Conservation (phyloP, 2,113 vertebrate species). For the Leptosomus discolor region DNA sequence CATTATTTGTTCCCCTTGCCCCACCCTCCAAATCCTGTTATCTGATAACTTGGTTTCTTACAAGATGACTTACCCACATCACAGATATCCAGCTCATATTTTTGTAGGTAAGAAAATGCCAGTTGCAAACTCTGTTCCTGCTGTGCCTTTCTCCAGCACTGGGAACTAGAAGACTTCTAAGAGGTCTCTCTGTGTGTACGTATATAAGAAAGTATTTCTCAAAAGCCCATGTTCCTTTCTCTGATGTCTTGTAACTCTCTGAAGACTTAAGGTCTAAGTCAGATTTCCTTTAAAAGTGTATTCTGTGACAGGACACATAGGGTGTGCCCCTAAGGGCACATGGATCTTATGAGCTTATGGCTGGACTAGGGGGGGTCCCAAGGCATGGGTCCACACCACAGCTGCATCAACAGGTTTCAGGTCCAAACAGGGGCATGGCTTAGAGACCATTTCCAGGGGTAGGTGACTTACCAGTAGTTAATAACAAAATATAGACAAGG, state of each 20-base stretch:
- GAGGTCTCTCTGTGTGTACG: background rate
- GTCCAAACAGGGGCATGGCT: background rate
- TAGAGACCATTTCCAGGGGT: background rate
- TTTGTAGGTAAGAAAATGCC: background rate
- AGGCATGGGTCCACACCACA: background rate
- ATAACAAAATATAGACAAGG: background rate
- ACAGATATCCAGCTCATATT: background rate
- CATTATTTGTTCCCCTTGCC: background rate
- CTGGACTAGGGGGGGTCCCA: background rate
- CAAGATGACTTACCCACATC: background rate
- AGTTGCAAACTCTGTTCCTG: background rate
- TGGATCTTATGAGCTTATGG: background rate
- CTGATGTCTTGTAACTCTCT: background rate
- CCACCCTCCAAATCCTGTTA: background rate
- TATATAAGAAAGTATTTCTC: background rate
- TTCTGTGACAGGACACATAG: background rate
- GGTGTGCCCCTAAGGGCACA: background rate
- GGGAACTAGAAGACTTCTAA: background rate
- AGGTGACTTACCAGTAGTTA: background rate
- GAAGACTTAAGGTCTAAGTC: background rate
- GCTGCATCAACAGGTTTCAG: background rate
- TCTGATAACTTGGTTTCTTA: background rate
- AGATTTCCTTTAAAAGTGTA: background rate
- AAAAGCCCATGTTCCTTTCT: background rate
- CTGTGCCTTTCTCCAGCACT: background rate